Evolutionary conservation across 1,140 invertebrate genomes (phyloP).

Genomic region (Conus betulinus): DNA sequence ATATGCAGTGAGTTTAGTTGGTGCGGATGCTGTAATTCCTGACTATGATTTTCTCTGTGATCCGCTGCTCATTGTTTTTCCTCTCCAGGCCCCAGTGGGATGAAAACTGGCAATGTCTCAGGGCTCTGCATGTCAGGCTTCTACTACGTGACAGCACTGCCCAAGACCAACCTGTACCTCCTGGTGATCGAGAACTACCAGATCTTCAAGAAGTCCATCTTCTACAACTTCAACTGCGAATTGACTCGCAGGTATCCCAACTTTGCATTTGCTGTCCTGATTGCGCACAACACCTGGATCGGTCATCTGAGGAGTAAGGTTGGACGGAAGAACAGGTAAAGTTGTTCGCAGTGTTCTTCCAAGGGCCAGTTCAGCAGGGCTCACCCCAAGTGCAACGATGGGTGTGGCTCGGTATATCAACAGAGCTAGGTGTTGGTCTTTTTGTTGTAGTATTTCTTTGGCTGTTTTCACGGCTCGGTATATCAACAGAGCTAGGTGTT

Average conservation of each 20-base stretch:
- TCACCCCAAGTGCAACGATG: no score
- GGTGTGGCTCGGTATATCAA: no score
- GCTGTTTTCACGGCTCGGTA: no score
- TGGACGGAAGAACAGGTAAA: no score
- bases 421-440: no score
- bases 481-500: no score
- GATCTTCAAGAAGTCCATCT: conserved; percentile 66
- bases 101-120: conserved; percentile 76
- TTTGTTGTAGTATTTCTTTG: no score
- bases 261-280: no score
- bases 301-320: no score
- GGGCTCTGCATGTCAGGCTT: conserved; percentile 77
- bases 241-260: conserved; percentile 71
- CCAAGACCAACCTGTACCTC: conserved; percentile 76
- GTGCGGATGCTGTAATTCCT: not conserved
- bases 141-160: conserved; percentile 76
- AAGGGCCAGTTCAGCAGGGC: no score
- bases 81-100: conserved; percentile 71
- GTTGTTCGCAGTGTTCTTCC: no score
- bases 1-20: not conserved
- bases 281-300: no score
- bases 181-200: conserved; percentile 77
- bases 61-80: not conserved
- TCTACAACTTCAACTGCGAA: conserved; percentile 77
- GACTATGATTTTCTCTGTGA: not conserved